These are phyloP conservation scores for Conger conger DNA, from an alignment of 2,113 vertebrate genomes.

Conservation along the genomic window DNA sequence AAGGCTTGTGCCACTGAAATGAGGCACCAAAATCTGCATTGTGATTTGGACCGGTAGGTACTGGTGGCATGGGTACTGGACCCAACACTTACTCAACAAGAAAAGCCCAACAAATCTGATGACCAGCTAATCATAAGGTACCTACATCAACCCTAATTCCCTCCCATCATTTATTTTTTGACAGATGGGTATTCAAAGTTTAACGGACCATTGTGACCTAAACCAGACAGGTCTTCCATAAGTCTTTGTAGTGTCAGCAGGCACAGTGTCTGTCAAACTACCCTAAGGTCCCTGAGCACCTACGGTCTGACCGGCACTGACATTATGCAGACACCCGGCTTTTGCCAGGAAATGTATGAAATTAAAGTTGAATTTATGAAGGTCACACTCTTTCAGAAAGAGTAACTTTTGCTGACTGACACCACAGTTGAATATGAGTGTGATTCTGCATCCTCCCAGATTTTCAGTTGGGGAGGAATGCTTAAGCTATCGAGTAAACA, in stretches of 20 bases:
- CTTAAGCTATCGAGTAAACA: slow-evolving; percentile 38
- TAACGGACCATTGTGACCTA: not conserved
- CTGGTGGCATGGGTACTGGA: too few species aligned
- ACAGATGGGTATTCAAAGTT: slow-evolving; percentile 11
- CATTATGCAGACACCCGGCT: not conserved
- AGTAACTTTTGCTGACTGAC: not conserved
- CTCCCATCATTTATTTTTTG: not conserved
- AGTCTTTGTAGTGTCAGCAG: not conserved
- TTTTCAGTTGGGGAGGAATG: slow-evolving; percentile 28
- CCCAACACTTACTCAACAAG: too few species aligned
- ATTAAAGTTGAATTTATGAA: slow-evolving; percentile 3
- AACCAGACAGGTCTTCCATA: not conserved
- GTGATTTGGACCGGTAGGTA: too few species aligned
- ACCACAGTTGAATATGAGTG: not conserved
- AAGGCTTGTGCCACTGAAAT: too few species aligned
- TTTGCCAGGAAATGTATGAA: not conserved
- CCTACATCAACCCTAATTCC: not conserved
- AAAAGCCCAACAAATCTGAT: not conserved
- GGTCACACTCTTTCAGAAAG: not conserved
- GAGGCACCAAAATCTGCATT: too few species aligned
- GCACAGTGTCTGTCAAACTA: not conserved
- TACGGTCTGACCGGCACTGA: not conserved
- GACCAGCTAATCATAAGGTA: not conserved
- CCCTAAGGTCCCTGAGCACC: not conserved
- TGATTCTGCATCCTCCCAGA: slow-evolving; percentile 11